Conservation (phyloP, 2,113 vertebrate species). For the Oenanthe oenanthe region DNA sequence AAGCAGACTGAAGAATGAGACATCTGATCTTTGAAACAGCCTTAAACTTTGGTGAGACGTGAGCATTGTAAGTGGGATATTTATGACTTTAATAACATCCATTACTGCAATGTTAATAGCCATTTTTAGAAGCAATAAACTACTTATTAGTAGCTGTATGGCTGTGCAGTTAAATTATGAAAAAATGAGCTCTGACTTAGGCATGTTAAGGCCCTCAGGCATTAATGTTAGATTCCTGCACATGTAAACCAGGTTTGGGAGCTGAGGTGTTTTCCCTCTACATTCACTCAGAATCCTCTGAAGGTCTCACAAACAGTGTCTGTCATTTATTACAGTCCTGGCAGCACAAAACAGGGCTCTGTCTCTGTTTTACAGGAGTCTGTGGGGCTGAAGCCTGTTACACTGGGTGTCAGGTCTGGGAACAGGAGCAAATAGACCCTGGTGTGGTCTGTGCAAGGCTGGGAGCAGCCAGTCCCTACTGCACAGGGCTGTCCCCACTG, state of each 20-base stretch:
- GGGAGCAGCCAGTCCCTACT: neutral
- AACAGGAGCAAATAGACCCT: rapidly evolving
- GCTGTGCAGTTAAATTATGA: neutral
- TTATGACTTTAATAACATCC: constrained; percentile 16
- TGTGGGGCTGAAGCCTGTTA: neutral
- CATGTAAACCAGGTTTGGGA: neutral
- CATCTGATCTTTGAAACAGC: neutral
- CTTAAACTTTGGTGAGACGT: neutral
- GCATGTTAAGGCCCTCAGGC: neutral
- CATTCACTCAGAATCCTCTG: neutral
- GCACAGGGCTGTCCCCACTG: rapidly evolving
- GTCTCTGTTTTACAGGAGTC: neutral
- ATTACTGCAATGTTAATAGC: neutral
- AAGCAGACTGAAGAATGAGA: neutral
- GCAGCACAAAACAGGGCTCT: neutral
- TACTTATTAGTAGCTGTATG: neutral
- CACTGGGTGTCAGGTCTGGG: neutral
- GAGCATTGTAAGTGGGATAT: neutral
- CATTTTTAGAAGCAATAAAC: neutral
- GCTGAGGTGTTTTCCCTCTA: neutral
- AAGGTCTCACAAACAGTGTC: neutral
- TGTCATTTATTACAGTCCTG: neutral
- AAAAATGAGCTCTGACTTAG: neutral
- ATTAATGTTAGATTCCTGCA: neutral
- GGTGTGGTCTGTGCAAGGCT: rapidly evolving